A percentile compares a stretch with the other conserved stretches of the same genome.
phyloP scores from a whole-genome alignment of 1,140 invertebrate species.

The Cyrtorhinus lividipennis region DNA sequence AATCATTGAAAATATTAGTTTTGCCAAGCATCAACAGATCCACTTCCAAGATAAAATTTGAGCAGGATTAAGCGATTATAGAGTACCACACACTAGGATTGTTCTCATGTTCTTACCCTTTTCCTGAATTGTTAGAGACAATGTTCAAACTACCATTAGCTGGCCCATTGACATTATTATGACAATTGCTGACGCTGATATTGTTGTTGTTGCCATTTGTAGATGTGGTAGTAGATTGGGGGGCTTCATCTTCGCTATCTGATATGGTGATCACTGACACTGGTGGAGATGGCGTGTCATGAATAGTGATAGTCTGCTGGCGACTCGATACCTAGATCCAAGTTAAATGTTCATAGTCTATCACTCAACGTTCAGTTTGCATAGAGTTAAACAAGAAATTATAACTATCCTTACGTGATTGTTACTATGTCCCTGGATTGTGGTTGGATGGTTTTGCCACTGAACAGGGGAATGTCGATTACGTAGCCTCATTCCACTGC shows the following conservation, averaged over 20 bases:
- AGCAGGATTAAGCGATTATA: too few relatives aligned
- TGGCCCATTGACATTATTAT: background rate
- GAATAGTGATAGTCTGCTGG: conserved; percentile 69
- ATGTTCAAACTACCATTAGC: background rate
- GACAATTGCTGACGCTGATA: background rate
- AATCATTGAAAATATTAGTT: background rate
- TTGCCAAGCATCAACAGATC: too few relatives aligned
- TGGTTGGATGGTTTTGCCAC: conserved; percentile 11
- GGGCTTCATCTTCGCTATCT: conserved; percentile 80
- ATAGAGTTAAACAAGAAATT: background rate
- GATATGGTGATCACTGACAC: conserved; percentile 95
- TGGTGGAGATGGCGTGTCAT: conserved; percentile 81
- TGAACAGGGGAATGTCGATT: conserved; percentile 12
- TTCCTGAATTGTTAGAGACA: background rate
- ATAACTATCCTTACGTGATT: background rate
- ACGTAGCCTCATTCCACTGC: conserved; percentile 7
- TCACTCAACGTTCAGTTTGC: too few relatives aligned
- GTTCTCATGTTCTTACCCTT: conserved; percentile 12
- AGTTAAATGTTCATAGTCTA: background rate
- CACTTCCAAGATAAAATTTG: too few relatives aligned
- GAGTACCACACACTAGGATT: too few relatives aligned
- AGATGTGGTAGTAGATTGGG: conserved; percentile 23
- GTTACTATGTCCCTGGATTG: background rate
- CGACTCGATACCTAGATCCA: conserved; percentile 11
- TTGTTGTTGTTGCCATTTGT: background rate